A percentile compares a stretch with the other conserved stretches of the same genome.
Conservation (phyloP, 1,140 invertebrate species). For the Brachionus angularis region DNA sequence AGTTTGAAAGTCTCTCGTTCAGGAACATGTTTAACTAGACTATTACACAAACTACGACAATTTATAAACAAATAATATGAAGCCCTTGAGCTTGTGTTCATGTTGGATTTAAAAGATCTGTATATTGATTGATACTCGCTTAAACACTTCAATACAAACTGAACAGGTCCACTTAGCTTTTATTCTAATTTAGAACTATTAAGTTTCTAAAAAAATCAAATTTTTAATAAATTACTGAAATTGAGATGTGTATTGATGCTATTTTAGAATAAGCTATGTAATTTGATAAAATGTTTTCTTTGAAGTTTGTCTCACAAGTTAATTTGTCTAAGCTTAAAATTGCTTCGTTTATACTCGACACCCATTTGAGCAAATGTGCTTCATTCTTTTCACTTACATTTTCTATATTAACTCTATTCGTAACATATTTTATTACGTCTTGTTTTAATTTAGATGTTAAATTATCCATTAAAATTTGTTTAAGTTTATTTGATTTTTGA, state of each 20-base stretch:
- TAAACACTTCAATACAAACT: constrained; percentile 19
- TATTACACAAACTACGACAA: not conserved
- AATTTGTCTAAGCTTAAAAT: not conserved
- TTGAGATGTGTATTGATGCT: constrained; percentile 5
- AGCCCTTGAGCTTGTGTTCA: constrained; percentile 2
- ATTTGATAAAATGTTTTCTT: not conserved
- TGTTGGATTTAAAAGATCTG: constrained; percentile 12
- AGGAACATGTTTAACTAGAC: constrained; percentile 4
- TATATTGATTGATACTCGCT: constrained; percentile 16
- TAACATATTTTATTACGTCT: not conserved
- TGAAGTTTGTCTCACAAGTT: not conserved
- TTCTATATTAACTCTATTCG: constrained; percentile 7
- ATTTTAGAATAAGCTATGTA: not conserved
- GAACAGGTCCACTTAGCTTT: constrained; percentile 35
- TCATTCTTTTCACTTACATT: constrained; percentile 20
- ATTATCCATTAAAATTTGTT: not conserved
- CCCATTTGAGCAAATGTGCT: constrained; percentile 19
- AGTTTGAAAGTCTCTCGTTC: constrained; percentile 22
- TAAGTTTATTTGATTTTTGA: not conserved
- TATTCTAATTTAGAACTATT: too few species aligned
- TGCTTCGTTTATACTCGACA: constrained; percentile 4
- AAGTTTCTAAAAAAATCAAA: too few species aligned
- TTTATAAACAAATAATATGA: constrained; percentile 6
- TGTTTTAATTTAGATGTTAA: not conserved
- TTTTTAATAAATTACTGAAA: not conserved